These are phyloP conservation scores for Uropetala carovei DNA, from an alignment of 2,888 invertebrate species.

Conservation along the genomic window DNA sequence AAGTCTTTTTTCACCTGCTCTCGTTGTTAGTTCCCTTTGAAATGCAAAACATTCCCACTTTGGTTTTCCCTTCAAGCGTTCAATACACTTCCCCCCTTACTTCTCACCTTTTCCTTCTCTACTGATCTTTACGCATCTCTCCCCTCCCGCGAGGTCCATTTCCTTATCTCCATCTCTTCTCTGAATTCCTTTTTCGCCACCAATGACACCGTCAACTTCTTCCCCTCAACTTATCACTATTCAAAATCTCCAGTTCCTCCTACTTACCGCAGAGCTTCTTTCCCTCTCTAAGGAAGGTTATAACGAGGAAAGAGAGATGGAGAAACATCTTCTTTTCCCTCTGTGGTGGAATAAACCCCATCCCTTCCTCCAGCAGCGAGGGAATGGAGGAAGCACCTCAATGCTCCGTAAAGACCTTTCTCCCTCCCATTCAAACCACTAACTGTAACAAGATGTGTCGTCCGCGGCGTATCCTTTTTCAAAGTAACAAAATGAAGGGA, in stretches of 20 bases:
- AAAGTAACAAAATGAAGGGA: conserved; percentile 37
- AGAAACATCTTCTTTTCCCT: background rate
- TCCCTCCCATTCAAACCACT: conserved; percentile 50
- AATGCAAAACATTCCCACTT: background rate
- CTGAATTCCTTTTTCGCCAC: background rate
- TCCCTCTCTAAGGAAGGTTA: background rate
- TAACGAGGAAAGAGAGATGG: background rate
- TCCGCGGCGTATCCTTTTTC: conserved; percentile 8
- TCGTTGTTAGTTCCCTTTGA: background rate
- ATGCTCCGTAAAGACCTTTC: background rate
- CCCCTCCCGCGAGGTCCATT: background rate
- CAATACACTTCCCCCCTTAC: background rate
- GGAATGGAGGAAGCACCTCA: background rate
- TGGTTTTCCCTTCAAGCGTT: background rate
- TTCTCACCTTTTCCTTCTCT: background rate
- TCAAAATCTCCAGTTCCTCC: background rate
- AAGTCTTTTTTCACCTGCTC: background rate
- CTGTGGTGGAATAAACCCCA: background rate
- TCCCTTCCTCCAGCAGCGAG: background rate
- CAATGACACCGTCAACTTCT: background rate
- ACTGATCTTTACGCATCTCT: background rate
- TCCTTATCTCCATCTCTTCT: background rate
- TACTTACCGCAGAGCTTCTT: background rate
- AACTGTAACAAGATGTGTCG: conserved; percentile 56
- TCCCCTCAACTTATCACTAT: background rate